These are phyloP conservation scores for Achatina immaculata DNA, from an alignment of 1,140 invertebrate genomes.

Conservation along the genomic window DNA sequence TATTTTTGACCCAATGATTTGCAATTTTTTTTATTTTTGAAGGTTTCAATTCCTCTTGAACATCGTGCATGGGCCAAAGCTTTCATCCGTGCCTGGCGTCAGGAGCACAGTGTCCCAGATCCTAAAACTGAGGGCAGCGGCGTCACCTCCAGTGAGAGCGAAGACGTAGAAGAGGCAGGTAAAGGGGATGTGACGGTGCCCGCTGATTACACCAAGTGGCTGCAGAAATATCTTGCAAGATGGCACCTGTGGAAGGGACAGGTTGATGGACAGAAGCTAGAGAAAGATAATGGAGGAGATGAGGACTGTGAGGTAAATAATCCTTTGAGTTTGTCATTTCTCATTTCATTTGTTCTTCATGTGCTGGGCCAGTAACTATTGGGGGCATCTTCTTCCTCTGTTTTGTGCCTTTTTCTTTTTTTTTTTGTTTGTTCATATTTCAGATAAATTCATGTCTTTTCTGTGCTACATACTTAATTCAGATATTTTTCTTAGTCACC, in stretches of 20 bases:
- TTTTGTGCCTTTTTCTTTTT: too few species aligned
- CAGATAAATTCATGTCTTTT: background rate
- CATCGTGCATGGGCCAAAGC: conserved; percentile 10
- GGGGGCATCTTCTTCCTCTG: too few species aligned
- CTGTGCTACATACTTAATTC: background rate
- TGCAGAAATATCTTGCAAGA: conserved; percentile 17
- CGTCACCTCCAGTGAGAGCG: background rate
- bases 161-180: background rate
- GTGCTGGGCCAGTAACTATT: too few species aligned
- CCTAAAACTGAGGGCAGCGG: background rate
- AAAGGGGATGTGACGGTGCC: background rate
- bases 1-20: too few species aligned
- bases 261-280: background rate
- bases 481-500: background rate
- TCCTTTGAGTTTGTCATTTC: background rate
- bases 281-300: background rate
- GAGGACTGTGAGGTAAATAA: conserved; percentile 21
- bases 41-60: background rate
- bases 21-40: background rate
- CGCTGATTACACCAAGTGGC: conserved; percentile 18
- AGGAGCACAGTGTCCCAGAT: conserved; percentile 1
- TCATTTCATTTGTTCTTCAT: too few species aligned
- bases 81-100: conserved; percentile 27
- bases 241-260: conserved; percentile 30
- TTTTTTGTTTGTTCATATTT: too few species aligned